Evolutionary conservation across 2,113 vertebrate genomes (phyloP), one percentile per base, ranked within the genome.

Genomic region (Corydoras sp.): DNA sequence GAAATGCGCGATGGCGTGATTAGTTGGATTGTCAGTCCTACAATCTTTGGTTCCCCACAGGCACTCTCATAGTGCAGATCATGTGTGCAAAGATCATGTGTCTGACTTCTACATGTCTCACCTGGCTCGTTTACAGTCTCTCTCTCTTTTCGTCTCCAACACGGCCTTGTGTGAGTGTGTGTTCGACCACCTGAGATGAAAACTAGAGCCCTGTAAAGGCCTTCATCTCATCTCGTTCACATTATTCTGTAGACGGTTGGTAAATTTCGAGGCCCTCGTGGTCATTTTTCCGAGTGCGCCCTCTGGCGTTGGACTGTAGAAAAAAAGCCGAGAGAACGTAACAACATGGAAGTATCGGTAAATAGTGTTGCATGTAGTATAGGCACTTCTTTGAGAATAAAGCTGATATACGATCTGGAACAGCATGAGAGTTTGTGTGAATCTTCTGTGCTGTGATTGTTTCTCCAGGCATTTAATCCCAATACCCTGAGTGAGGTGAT

Each of bases 381-480:
- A 79, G 73, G 77, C 77, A 79, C 77, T 79, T 79, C 51, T 71
- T 73, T 65, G 54, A 59, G 65, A 62, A 64, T 75, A 63, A 63
- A 48, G 58, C 61, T 69, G 62, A 70, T 69, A 65, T 75, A 73
- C 55, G 29, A 11, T 73, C 63, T 49, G 13, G 66, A 69, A 64
- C 66, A 53, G 51, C 14, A 11, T 30, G 13, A 72, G 73, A 18
- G 14, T 9, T 56, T 6, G 10, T 71, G 58, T 62, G 35, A 51
- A 58, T 51, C 4, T 32, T 67, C 63, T 66, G 68, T 62, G 58
- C 62, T 62, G 63, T 64, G 58, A 51, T 72, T 72, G 59, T 62
- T 76, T 53, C 69, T 71, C 69, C 69, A 76, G 75, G 69, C 62
- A 76, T 72, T 76, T 60, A 50, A 64, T 69, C 73, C 65, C 65